Conservation (phyloP, 2,888 invertebrate genomes). For the Leucophora obtusa region DNA sequence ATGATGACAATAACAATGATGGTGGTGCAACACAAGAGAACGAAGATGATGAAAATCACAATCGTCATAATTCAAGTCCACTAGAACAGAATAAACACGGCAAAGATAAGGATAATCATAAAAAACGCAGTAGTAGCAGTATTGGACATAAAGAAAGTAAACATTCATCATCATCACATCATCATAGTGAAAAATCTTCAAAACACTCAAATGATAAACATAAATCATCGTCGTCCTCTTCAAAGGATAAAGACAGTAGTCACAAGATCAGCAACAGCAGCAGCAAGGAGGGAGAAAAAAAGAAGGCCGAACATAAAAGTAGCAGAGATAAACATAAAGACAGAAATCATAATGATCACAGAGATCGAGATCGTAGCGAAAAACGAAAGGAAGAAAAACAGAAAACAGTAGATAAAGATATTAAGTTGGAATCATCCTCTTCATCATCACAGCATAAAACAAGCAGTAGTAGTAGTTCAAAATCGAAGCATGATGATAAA, state of each 20-base stretch:
- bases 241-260: conserved; percentile 40
- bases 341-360: conserved; percentile 38
- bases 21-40: conserved; percentile 66
- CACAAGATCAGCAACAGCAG: conserved; percentile 18
- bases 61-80: conserved; percentile 66
- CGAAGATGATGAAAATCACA: conserved; percentile 65
- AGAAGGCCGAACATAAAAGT: conserved; percentile 51
- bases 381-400: conserved; percentile 46
- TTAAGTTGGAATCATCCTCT: conserved; percentile 14
- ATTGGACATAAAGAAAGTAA: conserved; percentile 32
- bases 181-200: conserved; percentile 21
- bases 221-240: conserved; percentile 53
- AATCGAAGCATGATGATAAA: conserved; percentile 53
- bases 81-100: conserved; percentile 41
- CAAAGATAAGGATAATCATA: conserved; percentile 42
- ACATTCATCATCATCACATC: conserved; percentile 37
- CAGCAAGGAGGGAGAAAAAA: conserved; percentile 49
- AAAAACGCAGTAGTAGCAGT: conserved; percentile 26
- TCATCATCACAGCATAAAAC: conserved; percentile 28
- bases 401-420: conserved; percentile 25
- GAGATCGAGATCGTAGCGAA: conserved; percentile 39
- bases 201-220: conserved; percentile 41
- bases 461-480: conserved; percentile 35
- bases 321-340: conserved; percentile 48
- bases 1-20: conserved; percentile 56